Percentiles rank a stretch among this genome's conserved stretches.
phyloP scores from a whole-genome alignment of 2,797 vertebrate genomes.

The Malacoraja senta region DNA sequence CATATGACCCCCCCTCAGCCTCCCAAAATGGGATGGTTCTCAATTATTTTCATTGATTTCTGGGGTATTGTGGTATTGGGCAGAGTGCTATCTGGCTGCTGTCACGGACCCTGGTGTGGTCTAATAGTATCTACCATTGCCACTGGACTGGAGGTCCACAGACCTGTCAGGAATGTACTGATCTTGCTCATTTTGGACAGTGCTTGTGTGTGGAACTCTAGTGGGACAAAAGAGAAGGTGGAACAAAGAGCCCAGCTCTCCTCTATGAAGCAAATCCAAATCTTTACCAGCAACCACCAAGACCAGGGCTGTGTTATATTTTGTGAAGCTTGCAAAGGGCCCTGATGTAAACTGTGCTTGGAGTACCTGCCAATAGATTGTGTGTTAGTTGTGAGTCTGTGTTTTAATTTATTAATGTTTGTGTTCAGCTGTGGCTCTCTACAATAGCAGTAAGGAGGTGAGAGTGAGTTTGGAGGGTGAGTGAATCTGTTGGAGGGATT shows the following conservation, averaged over 20 bases:
- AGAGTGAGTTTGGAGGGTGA: background rate
- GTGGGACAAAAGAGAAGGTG: background rate
- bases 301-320: background rate
- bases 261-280: background rate
- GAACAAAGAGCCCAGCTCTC: background rate
- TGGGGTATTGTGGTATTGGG: background rate
- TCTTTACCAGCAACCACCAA: background rate
- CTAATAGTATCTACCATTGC: background rate
- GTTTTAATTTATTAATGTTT: constrained; percentile 31
- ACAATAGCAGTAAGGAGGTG: background rate
- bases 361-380: background rate
- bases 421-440: background rate
- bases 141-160: background rate
- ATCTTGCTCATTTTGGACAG: background rate
- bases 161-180: background rate
- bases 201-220: background rate
- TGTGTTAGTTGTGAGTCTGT: background rate
- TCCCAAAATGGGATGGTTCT: background rate
- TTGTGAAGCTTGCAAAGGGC: background rate
- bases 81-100: background rate
- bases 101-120: background rate
- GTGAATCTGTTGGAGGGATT: background rate
- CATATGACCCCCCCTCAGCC: background rate
- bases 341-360: background rate
- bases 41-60: background rate